Percentiles rank a stretch among this genome's conserved stretches.
These are phyloP conservation scores for Onychomys leucogaster DNA, from an alignment of 2,797 vertebrate species.

Conservation along the genomic window DNA sequence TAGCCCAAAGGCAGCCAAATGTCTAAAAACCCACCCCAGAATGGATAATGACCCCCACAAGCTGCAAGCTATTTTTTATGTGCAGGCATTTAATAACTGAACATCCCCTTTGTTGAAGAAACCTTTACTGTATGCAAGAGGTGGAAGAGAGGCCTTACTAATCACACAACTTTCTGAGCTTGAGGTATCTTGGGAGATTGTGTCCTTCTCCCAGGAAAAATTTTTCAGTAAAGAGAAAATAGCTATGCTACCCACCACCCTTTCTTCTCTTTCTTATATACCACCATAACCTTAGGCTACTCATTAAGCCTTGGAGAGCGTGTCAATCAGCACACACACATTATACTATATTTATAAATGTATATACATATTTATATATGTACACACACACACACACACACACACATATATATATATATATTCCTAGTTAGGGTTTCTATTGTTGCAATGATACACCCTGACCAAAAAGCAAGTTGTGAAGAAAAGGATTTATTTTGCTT, in stretches of 20 bases:
- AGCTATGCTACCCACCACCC: accelerated
- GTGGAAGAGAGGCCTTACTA: accelerated
- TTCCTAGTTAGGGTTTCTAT: not conserved
- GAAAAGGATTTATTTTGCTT: not conserved
- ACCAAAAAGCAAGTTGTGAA: not conserved
- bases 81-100: not conserved
- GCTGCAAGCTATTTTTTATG: no score
- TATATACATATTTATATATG: no score
- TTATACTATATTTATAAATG: no score
- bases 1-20: not conserved
- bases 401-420: no score
- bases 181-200: not conserved
- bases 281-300: no score
- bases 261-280: not conserved
- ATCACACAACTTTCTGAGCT: no score
- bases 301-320: not conserved
- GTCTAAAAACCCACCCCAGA: not conserved
- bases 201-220: not conserved
- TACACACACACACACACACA: no score
- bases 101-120: not conserved
- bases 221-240: not conserved
- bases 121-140: not conserved
- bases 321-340: not conserved
- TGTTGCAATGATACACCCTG: not conserved
- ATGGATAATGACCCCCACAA: not conserved